Conservation (phyloP, 1,140 invertebrate genomes). For the Drosophila ananassae region DNA sequence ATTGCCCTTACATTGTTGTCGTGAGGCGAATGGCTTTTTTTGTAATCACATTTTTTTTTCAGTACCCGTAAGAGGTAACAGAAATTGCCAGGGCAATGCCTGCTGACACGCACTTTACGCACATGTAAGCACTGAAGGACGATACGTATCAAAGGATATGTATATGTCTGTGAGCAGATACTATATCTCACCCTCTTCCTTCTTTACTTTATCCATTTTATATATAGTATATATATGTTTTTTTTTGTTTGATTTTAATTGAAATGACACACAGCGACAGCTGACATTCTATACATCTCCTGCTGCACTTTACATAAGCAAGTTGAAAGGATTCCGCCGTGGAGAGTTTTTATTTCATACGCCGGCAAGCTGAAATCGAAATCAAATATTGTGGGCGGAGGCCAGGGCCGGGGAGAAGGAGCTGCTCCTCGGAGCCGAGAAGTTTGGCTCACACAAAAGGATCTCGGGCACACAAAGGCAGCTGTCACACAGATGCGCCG, state of each 20-base stretch:
- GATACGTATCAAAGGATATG: conserved; percentile 45
- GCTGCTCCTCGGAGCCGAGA: background rate
- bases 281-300: conserved; percentile 44
- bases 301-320: conserved; percentile 46
- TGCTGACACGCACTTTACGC: conserved; percentile 60
- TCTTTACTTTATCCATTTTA: background rate
- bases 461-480: conserved; percentile 45
- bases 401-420: background rate
- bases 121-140: conserved; percentile 55
- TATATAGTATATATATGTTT: conserved; percentile 1
- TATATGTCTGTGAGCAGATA: conserved; percentile 12
- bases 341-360: conserved; percentile 66
- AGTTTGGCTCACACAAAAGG: conserved; percentile 28
- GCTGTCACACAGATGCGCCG: conserved; percentile 31
- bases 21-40: conserved; percentile 24
- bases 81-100: background rate
- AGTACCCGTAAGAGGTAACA: conserved; percentile 6
- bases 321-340: conserved; percentile 55
- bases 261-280: conserved; percentile 58
- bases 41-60: conserved; percentile 3
- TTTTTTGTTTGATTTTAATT: conserved; percentile 74
- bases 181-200: background rate
- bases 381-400: conserved; percentile 56
- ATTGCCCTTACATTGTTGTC: conserved; percentile 41
- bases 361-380: conserved; percentile 55